phyloP scores from a whole-genome alignment of 2,797 vertebrate genomes.

The Setipinna tenuifilis region DNA sequence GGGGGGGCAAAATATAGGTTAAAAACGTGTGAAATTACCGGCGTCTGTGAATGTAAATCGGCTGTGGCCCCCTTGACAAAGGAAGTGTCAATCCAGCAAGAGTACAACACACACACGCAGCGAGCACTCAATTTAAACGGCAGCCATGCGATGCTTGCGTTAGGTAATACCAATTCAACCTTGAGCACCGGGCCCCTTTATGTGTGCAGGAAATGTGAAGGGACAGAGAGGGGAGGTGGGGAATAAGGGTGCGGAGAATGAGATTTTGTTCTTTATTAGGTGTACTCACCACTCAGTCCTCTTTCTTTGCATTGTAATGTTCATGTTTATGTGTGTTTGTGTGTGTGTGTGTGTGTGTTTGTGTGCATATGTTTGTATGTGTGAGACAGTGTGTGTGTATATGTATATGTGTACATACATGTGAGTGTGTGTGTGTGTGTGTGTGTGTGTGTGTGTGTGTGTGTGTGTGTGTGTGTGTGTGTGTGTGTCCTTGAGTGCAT shows the following conservation, averaged over 20 bases:
- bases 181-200: slow-evolving; percentile 37
- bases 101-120: neutral
- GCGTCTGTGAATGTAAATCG: slow-evolving; percentile 19
- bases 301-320: no score
- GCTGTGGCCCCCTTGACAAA: slow-evolving; percentile 21
- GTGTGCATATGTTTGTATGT: neutral
- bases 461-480: no score
- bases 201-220: slow-evolving; percentile 43
- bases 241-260: neutral
- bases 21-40: slow-evolving; percentile 29
- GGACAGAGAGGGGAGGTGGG: slow-evolving; percentile 29
- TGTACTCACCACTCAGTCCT: no score
- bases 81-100: slow-evolving; percentile 39
- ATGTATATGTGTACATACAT: neutral
- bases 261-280: neutral
- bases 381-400: slow-evolving; percentile 12
- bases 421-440: no score
- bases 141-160: slow-evolving; percentile 32
- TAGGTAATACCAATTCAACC: slow-evolving; percentile 40
- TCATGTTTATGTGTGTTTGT: neutral
- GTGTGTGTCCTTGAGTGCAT: no score
- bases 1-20: slow-evolving; percentile 36
- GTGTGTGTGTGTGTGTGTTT: slow-evolving; percentile 14
- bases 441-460: neutral
- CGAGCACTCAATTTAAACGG: slow-evolving; percentile 31